A percentile compares a stretch with the other conserved stretches of the same genome.
These are phyloP conservation scores for Leiothrix lutea DNA, from an alignment of 2,113 vertebrate genomes.

Conservation along the genomic window DNA sequence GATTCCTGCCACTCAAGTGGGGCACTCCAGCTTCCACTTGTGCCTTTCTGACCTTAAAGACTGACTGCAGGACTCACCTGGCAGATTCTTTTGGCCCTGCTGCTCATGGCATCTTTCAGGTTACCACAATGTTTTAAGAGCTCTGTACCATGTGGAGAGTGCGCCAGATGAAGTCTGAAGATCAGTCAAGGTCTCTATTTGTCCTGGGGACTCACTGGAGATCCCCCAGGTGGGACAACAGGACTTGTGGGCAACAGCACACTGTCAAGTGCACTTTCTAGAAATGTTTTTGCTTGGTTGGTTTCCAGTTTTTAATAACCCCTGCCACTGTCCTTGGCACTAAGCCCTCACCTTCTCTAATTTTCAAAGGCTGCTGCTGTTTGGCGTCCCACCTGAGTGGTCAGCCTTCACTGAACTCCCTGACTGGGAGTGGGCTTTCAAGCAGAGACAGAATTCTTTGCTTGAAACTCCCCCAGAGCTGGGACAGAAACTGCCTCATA, in stretches of 20 bases:
- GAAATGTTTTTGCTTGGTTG: not conserved
- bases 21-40: not conserved
- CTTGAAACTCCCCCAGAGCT: not conserved
- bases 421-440: not conserved
- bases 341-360: not conserved
- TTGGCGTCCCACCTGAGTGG: not conserved
- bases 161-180: not conserved
- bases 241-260: not conserved
- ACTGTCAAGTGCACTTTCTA: not conserved
- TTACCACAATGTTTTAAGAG: not conserved
- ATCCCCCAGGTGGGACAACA: accelerated
- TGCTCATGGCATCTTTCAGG: not conserved
- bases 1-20: not conserved
- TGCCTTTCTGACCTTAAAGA: not conserved
- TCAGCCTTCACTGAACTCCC: not conserved
- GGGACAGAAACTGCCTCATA: not conserved
- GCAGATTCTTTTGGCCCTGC: not conserved
- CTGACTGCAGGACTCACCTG: not conserved
- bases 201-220: not conserved
- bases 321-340: not conserved
- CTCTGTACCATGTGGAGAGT: not conserved
- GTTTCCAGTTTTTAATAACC: not conserved
- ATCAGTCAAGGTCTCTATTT: not conserved
- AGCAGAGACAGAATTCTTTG: not conserved
- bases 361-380: not conserved